Conservation (phyloP, 2,113 vertebrate species). For the Orycteropus afer region DNA sequence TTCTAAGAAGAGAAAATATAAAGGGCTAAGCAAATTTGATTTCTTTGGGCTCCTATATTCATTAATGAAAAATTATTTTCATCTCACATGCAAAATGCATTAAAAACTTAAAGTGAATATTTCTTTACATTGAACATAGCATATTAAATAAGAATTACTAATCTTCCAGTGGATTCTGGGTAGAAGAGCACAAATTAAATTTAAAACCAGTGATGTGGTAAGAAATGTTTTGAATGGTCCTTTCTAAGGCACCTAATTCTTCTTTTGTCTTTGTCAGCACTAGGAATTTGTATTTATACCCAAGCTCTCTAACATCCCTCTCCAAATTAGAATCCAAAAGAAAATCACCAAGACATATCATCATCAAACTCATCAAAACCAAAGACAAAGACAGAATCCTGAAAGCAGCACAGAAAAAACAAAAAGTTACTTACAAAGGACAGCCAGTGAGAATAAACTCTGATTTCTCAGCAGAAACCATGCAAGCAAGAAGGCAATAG, state of each 20-base stretch:
- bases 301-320: neutral
- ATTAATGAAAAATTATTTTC: neutral
- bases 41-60: neutral
- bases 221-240: neutral
- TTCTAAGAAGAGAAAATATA: neutral
- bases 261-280: neutral
- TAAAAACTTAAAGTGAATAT: neutral
- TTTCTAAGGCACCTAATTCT: neutral
- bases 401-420: too few species aligned
- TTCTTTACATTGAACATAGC: constrained; percentile 36
- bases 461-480: too few species aligned
- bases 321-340: neutral
- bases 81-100: neutral
- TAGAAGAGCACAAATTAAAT: constrained; percentile 28
- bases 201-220: neutral
- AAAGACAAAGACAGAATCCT: too few species aligned
- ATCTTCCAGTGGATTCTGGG: neutral
- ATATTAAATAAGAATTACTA: neutral
- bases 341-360: constrained; percentile 8
- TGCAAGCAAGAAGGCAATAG: too few species aligned
- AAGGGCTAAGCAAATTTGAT: neutral
- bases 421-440: too few species aligned
- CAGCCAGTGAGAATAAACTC: too few species aligned
- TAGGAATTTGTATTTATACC: neutral
- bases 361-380: too few species aligned